phyloP scores from a whole-genome alignment of 2,113 vertebrate genomes.

The Zosterops lateralis region DNA sequence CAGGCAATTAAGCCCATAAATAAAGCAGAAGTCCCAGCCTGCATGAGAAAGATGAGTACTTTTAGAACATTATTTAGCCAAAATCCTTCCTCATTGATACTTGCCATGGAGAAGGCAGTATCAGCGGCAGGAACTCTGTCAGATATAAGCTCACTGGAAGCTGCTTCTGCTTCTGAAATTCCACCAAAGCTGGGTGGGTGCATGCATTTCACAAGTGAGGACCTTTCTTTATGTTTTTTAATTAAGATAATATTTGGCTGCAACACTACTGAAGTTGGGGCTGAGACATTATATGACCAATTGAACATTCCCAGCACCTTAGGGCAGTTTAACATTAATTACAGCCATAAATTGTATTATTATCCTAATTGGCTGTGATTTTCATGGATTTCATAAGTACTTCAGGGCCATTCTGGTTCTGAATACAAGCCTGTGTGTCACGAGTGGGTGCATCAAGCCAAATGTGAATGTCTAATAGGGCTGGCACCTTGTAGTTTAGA shows the following conservation, averaged over 20 bases:
- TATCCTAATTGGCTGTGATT: neutral
- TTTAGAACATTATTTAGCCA: neutral
- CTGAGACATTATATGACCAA: neutral
- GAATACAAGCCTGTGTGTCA: neutral
- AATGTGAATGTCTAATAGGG: neutral
- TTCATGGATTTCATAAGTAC: neutral
- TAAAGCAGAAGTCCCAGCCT: neutral
- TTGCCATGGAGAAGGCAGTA: rapidly evolving
- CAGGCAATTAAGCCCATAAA: neutral
- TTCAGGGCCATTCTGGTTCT: neutral
- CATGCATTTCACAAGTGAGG: neutral
- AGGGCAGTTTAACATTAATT: neutral
- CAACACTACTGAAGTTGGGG: neutral
- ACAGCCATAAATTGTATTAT: neutral
- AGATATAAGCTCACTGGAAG: neutral
- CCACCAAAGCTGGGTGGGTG: neutral
- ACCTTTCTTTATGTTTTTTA: neutral
- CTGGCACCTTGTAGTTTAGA: neutral
- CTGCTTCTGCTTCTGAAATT: neutral
- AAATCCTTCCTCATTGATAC: neutral
- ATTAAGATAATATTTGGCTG: neutral
- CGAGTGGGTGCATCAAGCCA: neutral
- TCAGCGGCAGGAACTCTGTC: neutral
- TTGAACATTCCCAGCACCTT: neutral
- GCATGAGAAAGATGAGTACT: neutral